Conservation (phyloP, 2,113 vertebrate species). For the Cromileptes altivelis region DNA sequence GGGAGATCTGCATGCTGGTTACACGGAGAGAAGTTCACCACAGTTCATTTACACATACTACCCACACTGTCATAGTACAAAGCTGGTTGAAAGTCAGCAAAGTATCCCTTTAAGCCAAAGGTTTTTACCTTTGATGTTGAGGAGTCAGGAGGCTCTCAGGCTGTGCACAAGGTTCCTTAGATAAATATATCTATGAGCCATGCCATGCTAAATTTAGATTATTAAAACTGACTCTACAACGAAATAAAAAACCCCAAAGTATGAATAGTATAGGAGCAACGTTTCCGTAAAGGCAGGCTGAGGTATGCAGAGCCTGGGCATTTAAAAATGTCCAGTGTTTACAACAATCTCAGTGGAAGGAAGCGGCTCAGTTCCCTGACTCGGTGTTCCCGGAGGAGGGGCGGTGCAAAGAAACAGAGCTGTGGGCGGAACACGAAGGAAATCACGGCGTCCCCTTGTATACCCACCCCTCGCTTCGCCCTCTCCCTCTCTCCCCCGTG, state of each 20-base stretch:
- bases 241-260: not conserved
- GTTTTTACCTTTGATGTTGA: constrained; percentile 14
- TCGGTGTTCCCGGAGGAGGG: constrained; percentile 61
- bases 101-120: not conserved
- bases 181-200: not conserved
- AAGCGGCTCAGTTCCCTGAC: constrained; percentile 66
- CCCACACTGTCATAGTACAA: too few relatives aligned
- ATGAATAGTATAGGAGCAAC: not conserved
- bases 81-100: too few relatives aligned
- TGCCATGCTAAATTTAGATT: not conserved
- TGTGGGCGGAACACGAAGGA: constrained; percentile 62
- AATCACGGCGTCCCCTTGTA: constrained; percentile 33
- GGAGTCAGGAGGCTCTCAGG: not conserved
- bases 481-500: not conserved
- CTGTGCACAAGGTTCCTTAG: not conserved
- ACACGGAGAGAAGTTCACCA: too few relatives aligned
- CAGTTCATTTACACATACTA: too few relatives aligned
- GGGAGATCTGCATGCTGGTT: too few relatives aligned
- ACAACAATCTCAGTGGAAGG: constrained; percentile 60
- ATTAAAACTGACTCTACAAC: not conserved
- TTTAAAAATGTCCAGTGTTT: constrained; percentile 65
- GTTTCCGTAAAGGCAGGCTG: not conserved
- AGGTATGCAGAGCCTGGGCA: constrained; percentile 21
- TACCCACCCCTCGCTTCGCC: not conserved
- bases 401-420: constrained; percentile 56